Conservation (phyloP, 2,797 vertebrate genomes). For the Danio choprae region DNA sequence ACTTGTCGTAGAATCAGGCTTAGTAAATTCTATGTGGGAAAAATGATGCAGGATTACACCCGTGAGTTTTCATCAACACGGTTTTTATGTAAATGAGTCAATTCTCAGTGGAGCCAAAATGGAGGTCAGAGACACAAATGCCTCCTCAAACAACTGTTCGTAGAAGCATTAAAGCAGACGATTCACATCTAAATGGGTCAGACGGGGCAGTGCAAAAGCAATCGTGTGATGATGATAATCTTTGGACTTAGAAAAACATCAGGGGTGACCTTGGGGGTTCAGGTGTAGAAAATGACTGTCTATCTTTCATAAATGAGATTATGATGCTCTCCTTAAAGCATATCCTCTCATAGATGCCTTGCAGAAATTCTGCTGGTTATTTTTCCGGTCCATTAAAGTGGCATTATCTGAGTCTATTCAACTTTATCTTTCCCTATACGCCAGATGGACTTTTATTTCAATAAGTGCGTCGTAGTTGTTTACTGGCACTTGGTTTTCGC, state of each 20-base stretch:
- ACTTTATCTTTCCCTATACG: background rate
- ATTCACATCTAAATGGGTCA: background rate
- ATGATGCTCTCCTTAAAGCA: background rate
- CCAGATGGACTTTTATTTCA: conserved; percentile 18
- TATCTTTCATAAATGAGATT: conserved; percentile 11
- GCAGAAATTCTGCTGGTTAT: background rate
- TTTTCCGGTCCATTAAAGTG: conserved; percentile 23
- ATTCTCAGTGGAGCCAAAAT: background rate
- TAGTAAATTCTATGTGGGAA: background rate
- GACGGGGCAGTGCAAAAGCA: background rate
- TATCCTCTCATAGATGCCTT: background rate
- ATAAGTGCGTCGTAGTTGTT: conserved; percentile 9
- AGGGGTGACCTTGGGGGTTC: conserved; percentile 15
- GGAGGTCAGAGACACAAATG: conserved; percentile 21
- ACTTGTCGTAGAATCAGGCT: background rate
- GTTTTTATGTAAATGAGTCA: background rate
- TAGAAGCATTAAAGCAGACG: background rate
- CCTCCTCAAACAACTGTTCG: background rate
- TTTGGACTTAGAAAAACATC: background rate
- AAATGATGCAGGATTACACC: conserved; percentile 1
- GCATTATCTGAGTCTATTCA: background rate
- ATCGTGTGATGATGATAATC: conserved; percentile 8
- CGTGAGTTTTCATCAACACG: background rate
- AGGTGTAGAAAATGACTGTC: background rate
- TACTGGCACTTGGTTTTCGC: background rate